These are phyloP conservation scores for Pararge aegeria DNA, from an alignment of 1,140 invertebrate genomes.

Conservation along the genomic window DNA sequence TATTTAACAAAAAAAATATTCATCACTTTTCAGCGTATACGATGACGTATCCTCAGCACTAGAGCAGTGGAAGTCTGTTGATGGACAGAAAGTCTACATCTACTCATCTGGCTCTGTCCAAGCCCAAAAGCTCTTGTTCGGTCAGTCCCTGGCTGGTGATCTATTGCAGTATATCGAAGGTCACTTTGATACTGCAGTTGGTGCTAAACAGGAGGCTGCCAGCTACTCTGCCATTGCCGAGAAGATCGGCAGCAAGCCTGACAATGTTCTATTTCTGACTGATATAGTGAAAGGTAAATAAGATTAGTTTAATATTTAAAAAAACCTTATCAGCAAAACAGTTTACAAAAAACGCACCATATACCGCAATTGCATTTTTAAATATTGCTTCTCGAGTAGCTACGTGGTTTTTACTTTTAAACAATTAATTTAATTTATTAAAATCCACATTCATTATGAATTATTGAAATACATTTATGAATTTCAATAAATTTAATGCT, in stretches of 20 bases:
- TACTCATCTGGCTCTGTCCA: conserved; percentile 96
- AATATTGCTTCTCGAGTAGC: no score
- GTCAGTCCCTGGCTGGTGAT: conserved; percentile 88
- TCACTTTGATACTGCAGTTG: conserved; percentile 93
- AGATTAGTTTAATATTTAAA: no score
- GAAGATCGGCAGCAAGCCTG: conserved; percentile 82
- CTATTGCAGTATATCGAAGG: conserved; percentile 87
- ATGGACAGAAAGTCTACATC: conserved; percentile 87
- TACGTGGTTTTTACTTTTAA: no score
- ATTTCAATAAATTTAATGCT: no score
- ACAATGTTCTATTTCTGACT: conserved; percentile 91
- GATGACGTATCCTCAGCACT: conserved; percentile 90
- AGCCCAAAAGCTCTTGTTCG: conserved; percentile 94
- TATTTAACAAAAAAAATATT: not conserved
- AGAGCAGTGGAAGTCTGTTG: conserved; percentile 82
- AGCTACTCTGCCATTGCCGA: conserved; percentile 89
- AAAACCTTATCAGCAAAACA: no score
- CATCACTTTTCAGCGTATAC: conserved; percentile 82
- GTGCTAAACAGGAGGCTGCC: conserved; percentile 85
- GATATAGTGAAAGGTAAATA: conserved; percentile 92
- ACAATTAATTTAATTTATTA: no score
- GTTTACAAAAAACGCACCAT: no score
- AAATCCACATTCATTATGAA: no score
- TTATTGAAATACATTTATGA: no score
- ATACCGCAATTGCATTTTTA: no score